Conservation (phyloP, 2,113 vertebrate genomes). For the Psephotus haematonotus region DNA sequence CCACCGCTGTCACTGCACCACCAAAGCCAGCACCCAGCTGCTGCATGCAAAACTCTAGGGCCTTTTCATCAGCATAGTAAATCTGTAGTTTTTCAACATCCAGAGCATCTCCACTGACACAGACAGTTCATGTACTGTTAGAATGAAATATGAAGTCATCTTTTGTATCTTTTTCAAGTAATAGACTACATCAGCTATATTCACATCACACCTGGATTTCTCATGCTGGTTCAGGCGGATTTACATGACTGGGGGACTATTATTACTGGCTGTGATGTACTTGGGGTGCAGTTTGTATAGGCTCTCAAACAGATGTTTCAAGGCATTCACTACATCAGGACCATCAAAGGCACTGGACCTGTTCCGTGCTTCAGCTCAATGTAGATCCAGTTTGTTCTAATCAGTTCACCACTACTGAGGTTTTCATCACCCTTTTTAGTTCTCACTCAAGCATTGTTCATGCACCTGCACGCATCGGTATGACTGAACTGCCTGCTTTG, state of each 20-base stretch:
- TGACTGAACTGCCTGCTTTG: conserved; percentile 84
- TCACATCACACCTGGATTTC: not conserved
- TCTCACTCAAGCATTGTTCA: conserved; percentile 86
- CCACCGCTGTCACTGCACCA: conserved; percentile 82
- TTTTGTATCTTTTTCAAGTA: conserved; percentile 89
- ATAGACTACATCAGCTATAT: conserved; percentile 79
- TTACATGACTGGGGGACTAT: conserved; percentile 72
- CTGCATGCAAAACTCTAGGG: conserved; percentile 82
- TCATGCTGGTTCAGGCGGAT: conserved; percentile 75
- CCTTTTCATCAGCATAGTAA: conserved; percentile 80
- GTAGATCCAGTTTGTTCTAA: conserved; percentile 77
- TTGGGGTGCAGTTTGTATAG: conserved; percentile 71
- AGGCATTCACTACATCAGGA: not conserved
- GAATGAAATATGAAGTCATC: conserved; percentile 69
- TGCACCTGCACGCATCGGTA: conserved; percentile 85
- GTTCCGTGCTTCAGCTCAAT: conserved; percentile 55
- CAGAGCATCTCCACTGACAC: conserved; percentile 54
- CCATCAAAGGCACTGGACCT: conserved; percentile 30
- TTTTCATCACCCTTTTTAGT: conserved; percentile 78
- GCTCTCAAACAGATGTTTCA: conserved; percentile 35
- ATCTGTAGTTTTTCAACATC: conserved; percentile 77
- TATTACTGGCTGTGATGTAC: conserved; percentile 61
- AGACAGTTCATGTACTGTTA: conserved; percentile 20
- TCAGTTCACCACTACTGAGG: conserved; percentile 77
- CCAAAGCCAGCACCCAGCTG: conserved; percentile 78